Conservation (phyloP, 2,113 vertebrate species). For the Rafetus swinhoei region DNA sequence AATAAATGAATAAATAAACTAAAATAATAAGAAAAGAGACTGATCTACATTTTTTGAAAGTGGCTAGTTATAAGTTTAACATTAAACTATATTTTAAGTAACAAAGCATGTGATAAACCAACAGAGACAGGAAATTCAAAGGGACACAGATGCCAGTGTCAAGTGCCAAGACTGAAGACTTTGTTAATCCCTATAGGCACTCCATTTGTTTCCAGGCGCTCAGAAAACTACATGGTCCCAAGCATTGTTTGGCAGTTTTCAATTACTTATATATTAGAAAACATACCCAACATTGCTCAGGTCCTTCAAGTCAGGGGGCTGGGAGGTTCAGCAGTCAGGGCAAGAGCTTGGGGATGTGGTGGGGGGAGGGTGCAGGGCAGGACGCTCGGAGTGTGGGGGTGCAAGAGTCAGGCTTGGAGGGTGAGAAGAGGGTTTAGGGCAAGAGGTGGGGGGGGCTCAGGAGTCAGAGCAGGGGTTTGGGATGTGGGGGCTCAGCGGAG, state of each 20-base stretch:
- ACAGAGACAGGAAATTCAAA: not conserved
- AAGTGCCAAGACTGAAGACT: not conserved
- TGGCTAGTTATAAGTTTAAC: not conserved
- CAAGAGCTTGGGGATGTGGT: too few relatives aligned
- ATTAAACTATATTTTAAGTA: not conserved
- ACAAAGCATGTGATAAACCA: not conserved
- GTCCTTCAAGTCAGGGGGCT: too few relatives aligned
- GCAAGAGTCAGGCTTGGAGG: too few relatives aligned
- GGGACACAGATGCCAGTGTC: not conserved
- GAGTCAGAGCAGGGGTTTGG: too few relatives aligned
- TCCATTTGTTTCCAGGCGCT: constrained; percentile 8
- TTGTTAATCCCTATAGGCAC: constrained; percentile 8
- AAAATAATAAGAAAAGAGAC: not conserved
- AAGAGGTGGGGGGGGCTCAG: too few relatives aligned
- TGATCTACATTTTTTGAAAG: not conserved
- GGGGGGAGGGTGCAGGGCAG: too few relatives aligned
- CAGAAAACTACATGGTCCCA: not conserved
- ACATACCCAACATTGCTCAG: too few relatives aligned
- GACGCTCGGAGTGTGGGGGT: too few relatives aligned
- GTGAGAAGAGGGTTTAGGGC: too few relatives aligned
- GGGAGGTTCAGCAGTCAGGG: too few relatives aligned
- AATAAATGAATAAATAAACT: not conserved
- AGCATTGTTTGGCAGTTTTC: not conserved
- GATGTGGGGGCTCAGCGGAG: too few relatives aligned
- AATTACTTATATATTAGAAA: not conserved